Evolutionary conservation across 2,113 vertebrate species (phyloP).

Genomic region (Plotosus lineatus): DNA sequence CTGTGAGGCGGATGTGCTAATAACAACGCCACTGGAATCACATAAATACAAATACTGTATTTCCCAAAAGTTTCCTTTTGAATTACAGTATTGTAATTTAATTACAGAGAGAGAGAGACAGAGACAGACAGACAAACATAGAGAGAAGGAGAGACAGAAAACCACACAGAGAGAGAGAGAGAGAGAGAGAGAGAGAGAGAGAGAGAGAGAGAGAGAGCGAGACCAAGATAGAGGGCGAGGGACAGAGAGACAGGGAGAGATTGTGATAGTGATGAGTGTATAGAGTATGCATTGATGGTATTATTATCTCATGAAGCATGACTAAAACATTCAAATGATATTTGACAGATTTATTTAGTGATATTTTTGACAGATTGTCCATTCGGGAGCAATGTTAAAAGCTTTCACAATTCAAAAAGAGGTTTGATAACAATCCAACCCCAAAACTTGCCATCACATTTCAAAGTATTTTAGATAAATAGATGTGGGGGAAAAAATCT

Average conservation of each 20-base stretch:
- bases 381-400: constrained; percentile 16
- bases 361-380: constrained; percentile 47
- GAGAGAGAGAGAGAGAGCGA: not conserved
- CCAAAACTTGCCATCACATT: constrained; percentile 8
- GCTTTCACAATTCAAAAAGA: constrained; percentile 10
- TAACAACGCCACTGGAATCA: too few species aligned
- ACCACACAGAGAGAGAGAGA: too few species aligned
- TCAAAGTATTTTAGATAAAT: constrained; percentile 33
- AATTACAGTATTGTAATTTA: too few species aligned
- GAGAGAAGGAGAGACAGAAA: too few species aligned
- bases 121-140: too few species aligned
- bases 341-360: constrained; percentile 50
- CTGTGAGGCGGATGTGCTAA: too few species aligned
- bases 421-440: not conserved
- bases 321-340: constrained; percentile 15
- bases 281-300: not conserved
- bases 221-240: not conserved
- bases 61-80: not conserved
- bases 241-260: too few species aligned
- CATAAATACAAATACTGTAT: constrained; percentile 56
- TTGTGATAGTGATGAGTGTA: not conserved
- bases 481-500: constrained; percentile 17
- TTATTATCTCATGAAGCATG: not conserved
- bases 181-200: not conserved
- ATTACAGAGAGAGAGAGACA: not conserved